A percentile compares a stretch with the other conserved stretches of the same genome.
Evolutionary conservation across 2,113 vertebrate genomes (phyloP).

Genomic region (Bombycilla garrulus): DNA sequence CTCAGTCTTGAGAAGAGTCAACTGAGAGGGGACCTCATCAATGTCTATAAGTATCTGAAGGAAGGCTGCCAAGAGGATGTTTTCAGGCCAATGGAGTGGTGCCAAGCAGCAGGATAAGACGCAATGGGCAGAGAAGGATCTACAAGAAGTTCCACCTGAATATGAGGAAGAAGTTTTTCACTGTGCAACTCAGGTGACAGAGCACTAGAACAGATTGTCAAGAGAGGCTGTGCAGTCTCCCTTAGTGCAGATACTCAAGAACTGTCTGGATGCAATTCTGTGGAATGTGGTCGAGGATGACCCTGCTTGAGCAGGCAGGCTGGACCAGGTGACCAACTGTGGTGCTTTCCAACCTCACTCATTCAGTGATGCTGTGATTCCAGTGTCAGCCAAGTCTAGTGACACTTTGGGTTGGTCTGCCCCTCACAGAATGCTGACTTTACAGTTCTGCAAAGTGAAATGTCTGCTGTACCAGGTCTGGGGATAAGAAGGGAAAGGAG

Average conservation of each 20-base stretch:
- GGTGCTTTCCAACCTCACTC: background rate
- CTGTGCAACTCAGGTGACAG: background rate
- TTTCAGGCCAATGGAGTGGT: background rate
- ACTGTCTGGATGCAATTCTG: background rate
- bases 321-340: background rate
- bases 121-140: background rate
- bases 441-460: background rate
- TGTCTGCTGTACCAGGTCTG: rapidly evolving
- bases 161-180: background rate
- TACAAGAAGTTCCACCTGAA: background rate
- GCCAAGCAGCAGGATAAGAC: background rate
- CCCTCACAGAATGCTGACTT: background rate
- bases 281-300: background rate
- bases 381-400: background rate
- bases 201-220: background rate
- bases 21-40: no score
- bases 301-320: background rate
- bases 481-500: background rate
- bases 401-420: background rate
- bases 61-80: background rate
- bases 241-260: background rate
- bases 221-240: background rate
- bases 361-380: background rate
- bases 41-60: background rate
- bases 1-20: background rate